Conservation (phyloP, 2,113 vertebrate genomes). For the Lontra canadensis region DNA sequence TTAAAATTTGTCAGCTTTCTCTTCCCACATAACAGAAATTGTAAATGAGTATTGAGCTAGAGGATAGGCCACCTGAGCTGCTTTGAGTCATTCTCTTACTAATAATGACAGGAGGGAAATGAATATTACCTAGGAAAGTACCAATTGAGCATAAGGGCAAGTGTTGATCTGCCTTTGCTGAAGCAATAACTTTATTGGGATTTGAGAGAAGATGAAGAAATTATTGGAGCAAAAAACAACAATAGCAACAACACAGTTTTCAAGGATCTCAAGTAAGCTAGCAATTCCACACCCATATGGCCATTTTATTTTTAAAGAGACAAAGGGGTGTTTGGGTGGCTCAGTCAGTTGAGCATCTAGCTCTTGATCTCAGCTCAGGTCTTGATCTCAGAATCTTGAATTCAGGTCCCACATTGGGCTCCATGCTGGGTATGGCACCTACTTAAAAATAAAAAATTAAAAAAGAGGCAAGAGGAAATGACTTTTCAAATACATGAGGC, state of each 20-base stretch:
- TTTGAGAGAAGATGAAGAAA: conserved; percentile 1
- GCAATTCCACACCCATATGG: neutral
- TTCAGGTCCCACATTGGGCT: neutral
- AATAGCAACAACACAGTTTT: neutral
- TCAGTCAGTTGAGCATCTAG: neutral
- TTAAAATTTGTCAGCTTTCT: conserved; percentile 34
- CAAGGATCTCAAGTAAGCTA: neutral
- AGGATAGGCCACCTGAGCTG: neutral
- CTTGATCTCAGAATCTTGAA: neutral
- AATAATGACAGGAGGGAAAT: conserved; percentile 21
- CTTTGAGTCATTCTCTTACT: conserved; percentile 31
- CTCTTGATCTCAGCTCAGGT: neutral
- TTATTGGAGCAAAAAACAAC: neutral
- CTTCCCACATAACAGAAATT: neutral
- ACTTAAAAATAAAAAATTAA: neutral
- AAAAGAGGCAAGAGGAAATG: neutral
- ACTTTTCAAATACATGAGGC: neutral
- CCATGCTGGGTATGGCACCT: neutral
- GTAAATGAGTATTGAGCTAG: neutral
- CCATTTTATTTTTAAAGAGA: conserved; percentile 20
- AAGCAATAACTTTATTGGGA: neutral
- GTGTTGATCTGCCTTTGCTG: neutral
- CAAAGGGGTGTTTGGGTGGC: neutral
- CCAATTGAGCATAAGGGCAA: conserved; percentile 18
- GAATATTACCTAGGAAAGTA: neutral